Base-by-base conservation (phyloP, 2,888 invertebrate species). In the Argynnis bischoffii region DNA sequence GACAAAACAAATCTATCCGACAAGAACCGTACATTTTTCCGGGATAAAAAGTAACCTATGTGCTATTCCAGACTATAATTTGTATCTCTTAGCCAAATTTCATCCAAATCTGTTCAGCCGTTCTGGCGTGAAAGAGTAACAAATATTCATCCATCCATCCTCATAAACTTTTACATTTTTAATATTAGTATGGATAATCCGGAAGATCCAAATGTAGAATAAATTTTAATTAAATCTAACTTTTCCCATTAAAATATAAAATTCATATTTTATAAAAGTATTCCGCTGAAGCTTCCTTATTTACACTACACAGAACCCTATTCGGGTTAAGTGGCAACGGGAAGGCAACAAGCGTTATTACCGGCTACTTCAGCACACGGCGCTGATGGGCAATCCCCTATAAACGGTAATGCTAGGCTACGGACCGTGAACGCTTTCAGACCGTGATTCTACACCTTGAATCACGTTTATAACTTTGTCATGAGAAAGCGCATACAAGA, bases 381-480 rank as follows among this genome's bases (percentile, higher is more conserved):
- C 67, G 66, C 69, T 69, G 72, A 68, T 69, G 66, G 71, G 64
- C 74, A 69, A 74, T 75, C 71, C 72, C 66, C 75, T 72, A 75
- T 75, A 75, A 76, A 75, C 74, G 72, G 69, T 74, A 73, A 73
- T 74, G 72, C 70, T 66, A 26, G 70, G 67, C 67, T 71, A 66
- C 70, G 73, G 71, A 70, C 74, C 71, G 72, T 67, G 69, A 70
- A 72, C 69, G 70, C 72, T 71, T 72, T 71, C 66, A 67, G 69
- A 69, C 65, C 60, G 61, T 70, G 69, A 66, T 71, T 69, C 69
- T 55, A 63, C 64, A 53, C 55, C 66, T 69, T 69, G 63, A 69
- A 71, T 71, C 71, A 67, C 64, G 69, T 65, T 41, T 41, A 51
- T 69, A 67, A 35, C 56, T 67, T 69, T 71, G 69, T 71, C 67